A percentile compares a stretch with the other conserved stretches of the same genome.
Conservation (phyloP, 2,888 invertebrate genomes). For the Ectobius pallidus region DNA sequence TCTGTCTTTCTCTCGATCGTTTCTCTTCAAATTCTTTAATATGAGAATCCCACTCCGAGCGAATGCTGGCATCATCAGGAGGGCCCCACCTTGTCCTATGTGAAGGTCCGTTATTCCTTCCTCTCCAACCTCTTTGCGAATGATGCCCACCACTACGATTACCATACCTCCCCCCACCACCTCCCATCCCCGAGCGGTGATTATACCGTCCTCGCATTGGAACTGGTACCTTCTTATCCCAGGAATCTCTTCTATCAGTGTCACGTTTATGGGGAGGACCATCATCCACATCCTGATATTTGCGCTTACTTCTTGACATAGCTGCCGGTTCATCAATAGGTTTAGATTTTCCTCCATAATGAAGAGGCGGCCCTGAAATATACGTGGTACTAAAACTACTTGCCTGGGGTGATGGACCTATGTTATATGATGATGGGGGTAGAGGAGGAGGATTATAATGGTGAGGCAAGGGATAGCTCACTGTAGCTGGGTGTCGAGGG, state of each 20-base stretch:
- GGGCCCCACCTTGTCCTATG: conserved; percentile 14
- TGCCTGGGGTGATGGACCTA: neutral
- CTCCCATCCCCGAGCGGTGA: neutral
- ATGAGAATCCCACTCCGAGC: conserved; percentile 33
- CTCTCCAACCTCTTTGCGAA: conserved; percentile 10
- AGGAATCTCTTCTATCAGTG: conserved; percentile 17
- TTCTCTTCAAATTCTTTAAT: conserved; percentile 37
- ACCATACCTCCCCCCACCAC: conserved; percentile 22
- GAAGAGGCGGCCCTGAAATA: conserved; percentile 11
- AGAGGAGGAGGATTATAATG: conserved; percentile 27
- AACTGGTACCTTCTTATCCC: conserved; percentile 33
- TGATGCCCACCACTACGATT: conserved; percentile 17
- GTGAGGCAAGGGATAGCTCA: conserved; percentile 9
- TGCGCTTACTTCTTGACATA: conserved; percentile 22
- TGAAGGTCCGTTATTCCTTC: conserved; percentile 7
- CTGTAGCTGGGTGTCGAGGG: neutral
- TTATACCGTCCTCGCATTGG: conserved; percentile 28
- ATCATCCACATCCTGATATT: conserved; percentile 20
- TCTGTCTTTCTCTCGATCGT: conserved; percentile 13
- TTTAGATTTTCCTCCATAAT: neutral
- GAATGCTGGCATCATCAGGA: conserved; percentile 12
- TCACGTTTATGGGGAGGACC: neutral
- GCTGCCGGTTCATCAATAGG: neutral
- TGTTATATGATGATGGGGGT: conserved; percentile 15
- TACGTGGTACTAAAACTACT: neutral